Conservation (phyloP, 2,113 vertebrate species). For the Mionectes macconnelli region DNA sequence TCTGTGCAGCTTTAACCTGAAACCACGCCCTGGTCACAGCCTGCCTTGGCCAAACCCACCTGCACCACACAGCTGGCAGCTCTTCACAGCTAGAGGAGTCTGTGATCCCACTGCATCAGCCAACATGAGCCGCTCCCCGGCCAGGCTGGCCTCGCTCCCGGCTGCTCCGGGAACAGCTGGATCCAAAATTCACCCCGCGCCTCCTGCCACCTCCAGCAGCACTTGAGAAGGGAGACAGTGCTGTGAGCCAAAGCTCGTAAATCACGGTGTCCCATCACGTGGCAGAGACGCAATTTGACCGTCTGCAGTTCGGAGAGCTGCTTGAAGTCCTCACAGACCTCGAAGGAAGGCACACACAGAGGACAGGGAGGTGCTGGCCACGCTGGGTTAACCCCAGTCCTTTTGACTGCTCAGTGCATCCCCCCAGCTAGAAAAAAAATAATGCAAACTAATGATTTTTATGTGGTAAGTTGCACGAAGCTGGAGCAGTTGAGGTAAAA, state of each 20-base stretch:
- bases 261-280: neutral
- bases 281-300: neutral
- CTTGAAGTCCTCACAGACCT: neutral
- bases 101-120: rapidly evolving
- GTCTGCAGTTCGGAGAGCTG: neutral
- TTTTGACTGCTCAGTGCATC: rapidly evolving
- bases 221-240: rapidly evolving
- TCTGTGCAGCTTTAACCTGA: neutral
- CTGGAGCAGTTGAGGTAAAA: neutral
- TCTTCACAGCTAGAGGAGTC: neutral
- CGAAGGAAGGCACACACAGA: neutral
- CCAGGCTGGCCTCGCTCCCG: rapidly evolving
- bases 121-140: neutral
- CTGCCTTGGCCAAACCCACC: neutral
- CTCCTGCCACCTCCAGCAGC: neutral
- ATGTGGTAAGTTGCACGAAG: neutral
- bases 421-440: neutral
- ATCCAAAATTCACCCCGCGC: neutral
- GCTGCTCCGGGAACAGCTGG: neutral
- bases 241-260: neutral
- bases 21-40: neutral
- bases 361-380: neutral
- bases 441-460: neutral
- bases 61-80: neutral
- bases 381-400: neutral